These are phyloP conservation scores for Adelognathus sp. DNA, from an alignment of 2,888 invertebrate species.

Conservation along the genomic window DNA sequence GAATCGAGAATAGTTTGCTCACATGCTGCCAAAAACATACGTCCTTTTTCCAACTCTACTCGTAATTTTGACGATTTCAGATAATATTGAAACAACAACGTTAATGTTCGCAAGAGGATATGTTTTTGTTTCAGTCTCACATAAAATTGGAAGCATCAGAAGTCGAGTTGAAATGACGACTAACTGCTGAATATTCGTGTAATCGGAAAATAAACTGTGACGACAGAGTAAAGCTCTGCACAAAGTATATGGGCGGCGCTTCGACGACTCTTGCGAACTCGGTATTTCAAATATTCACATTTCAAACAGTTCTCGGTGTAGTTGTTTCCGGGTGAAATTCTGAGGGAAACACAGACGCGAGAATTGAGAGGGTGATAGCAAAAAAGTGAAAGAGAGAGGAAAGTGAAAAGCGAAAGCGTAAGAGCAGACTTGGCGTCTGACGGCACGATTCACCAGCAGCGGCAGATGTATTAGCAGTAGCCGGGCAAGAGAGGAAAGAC, in stretches of 20 bases:
- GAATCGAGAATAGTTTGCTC: no score
- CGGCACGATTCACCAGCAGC: slow-evolving; percentile 27
- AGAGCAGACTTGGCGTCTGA: slow-evolving; percentile 29
- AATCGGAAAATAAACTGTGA: slow-evolving; percentile 30
- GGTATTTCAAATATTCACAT: slow-evolving; percentile 7
- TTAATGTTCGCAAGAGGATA: no score
- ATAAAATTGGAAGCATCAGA: no score
- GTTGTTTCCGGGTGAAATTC: slow-evolving; percentile 23
- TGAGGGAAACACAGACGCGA: slow-evolving; percentile 3
- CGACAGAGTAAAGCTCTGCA: slow-evolving; percentile 23
- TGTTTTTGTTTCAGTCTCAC: no score
- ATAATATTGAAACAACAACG: no score
- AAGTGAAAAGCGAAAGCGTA: slow-evolving; percentile 38
- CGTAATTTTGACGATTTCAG: no score
- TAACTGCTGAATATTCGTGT: not conserved
- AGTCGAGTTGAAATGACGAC: no score
- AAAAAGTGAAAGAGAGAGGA: slow-evolving; percentile 41
- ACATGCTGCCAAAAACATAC: no score
- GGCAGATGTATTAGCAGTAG: slow-evolving; percentile 41
- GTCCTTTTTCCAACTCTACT: no score
- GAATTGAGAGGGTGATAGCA: not conserved
- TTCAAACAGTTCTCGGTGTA: not conserved
- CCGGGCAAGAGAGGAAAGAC: slow-evolving; percentile 19
- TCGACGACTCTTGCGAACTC: slow-evolving; percentile 15
- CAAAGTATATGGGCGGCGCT: slow-evolving; percentile 2